phyloP scores from a whole-genome alignment of 2,113 vertebrate species.

The Chloropsis cyanopogon region DNA sequence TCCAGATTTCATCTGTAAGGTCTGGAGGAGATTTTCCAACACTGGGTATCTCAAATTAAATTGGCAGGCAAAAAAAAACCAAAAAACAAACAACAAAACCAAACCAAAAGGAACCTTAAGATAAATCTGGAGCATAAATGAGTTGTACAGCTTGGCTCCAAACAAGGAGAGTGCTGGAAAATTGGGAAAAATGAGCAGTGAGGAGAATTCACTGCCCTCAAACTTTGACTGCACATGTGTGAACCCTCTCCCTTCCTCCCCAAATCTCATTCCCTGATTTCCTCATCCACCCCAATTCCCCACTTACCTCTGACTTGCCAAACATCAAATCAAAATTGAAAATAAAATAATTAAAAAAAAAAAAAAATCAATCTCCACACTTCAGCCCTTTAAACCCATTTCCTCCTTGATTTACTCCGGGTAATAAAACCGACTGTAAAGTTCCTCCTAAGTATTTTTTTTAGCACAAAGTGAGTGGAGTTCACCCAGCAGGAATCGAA shows the following conservation, averaged over 20 bases:
- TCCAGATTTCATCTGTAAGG: background rate
- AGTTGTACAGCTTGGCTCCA: background rate
- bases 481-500: background rate
- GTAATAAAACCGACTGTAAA: background rate
- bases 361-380: background rate
- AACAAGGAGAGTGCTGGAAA: background rate
- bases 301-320: background rate
- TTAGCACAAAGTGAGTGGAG: background rate
- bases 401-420: background rate
- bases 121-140: background rate
- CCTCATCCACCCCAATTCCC: background rate
- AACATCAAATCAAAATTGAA: background rate
- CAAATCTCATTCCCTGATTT: background rate
- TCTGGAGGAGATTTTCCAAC: background rate
- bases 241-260: fast-evolving
- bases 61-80: background rate
- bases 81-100: background rate
- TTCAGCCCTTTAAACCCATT: background rate
- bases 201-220: background rate
- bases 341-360: background rate
- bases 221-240: fast-evolving
- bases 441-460: background rate
- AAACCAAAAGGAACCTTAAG: background rate
- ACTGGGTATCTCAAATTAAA: background rate
- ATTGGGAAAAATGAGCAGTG: background rate